Conservation (phyloP, 2,113 vertebrate species). For the Myrmophylax atrothorax region DNA sequence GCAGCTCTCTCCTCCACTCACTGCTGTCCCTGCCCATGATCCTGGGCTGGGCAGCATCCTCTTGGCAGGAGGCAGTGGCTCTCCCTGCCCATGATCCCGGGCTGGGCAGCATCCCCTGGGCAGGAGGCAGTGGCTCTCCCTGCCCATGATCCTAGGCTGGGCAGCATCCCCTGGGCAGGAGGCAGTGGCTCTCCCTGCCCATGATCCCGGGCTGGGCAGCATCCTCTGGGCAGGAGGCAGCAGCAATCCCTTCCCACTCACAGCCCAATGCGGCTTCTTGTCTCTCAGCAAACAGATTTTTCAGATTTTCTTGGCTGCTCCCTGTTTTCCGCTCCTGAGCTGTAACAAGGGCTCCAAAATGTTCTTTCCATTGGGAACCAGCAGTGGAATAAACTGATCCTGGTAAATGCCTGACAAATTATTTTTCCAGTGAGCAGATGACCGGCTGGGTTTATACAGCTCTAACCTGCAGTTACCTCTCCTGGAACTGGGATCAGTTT, state of each 20-base stretch:
- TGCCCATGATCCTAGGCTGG: rapidly evolving
- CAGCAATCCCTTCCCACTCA: not conserved
- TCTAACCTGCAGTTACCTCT: conserved; percentile 62
- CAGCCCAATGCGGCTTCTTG: not conserved
- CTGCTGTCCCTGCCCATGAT: not conserved
- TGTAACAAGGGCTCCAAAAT: conserved; percentile 61
- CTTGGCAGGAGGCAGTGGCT: not conserved
- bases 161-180: not conserved
- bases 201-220: rapidly evolving
- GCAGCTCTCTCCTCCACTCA: not conserved
- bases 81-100: not conserved
- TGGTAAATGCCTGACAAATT: conserved; percentile 62
- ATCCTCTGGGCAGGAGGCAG: not conserved
- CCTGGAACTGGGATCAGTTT: not conserved
- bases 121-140: not conserved
- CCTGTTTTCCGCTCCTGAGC: conserved; percentile 40
- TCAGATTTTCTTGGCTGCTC: conserved; percentile 59
- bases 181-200: not conserved
- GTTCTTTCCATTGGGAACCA: conserved; percentile 70
- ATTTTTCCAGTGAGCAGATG: conserved; percentile 55
- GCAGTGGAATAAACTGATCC: conserved; percentile 65
- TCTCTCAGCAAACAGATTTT: conserved; percentile 44
- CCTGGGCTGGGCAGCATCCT: not conserved
- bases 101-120: not conserved
- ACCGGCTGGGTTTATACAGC: conserved; percentile 20